Percentiles rank a stretch among this genome's conserved stretches.
Evolutionary conservation across 2,888 invertebrate species (phyloP).

Genomic region (Pandemis corylana): DNA sequence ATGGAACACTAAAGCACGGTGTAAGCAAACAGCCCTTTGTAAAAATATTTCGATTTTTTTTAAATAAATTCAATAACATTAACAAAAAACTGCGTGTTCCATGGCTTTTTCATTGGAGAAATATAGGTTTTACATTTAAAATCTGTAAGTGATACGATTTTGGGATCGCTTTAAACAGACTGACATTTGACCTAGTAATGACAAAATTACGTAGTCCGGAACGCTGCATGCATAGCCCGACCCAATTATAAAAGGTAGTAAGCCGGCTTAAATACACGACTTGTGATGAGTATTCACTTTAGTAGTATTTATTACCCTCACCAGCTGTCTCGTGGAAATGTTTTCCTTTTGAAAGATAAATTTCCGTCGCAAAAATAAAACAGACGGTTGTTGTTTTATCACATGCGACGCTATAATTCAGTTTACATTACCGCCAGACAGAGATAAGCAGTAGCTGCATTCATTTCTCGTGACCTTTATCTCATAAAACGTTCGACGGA

Average conservation of each 20-base stretch:
- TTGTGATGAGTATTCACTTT: neutral
- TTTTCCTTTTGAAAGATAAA: constrained; percentile 39
- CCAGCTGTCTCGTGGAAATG: constrained; percentile 39
- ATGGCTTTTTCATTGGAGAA: neutral
- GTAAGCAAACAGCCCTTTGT: constrained; percentile 8
- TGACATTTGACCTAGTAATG: constrained; percentile 32
- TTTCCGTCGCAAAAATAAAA: constrained; percentile 33
- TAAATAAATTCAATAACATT: neutral
- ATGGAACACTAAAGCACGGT: neutral
- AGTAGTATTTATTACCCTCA: neutral
- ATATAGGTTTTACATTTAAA: neutral
- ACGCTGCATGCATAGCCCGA: constrained; percentile 11
- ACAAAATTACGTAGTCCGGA: constrained; percentile 26
- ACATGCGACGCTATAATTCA: constrained; percentile 25
- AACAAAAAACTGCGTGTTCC: neutral
- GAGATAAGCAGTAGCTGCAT: constrained; percentile 31
- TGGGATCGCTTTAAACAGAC: neutral
- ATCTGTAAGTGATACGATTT: neutral
- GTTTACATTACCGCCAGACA: constrained; percentile 31
- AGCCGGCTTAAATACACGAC: neutral
- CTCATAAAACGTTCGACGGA: constrained; percentile 22
- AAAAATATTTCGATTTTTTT: neutral
- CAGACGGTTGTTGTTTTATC: constrained; percentile 27
- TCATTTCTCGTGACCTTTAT: constrained; percentile 39
- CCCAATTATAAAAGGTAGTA: neutral